phyloP scores from a whole-genome alignment of 2,888 invertebrate species.

The Lasioglossum zephyrum region DNA sequence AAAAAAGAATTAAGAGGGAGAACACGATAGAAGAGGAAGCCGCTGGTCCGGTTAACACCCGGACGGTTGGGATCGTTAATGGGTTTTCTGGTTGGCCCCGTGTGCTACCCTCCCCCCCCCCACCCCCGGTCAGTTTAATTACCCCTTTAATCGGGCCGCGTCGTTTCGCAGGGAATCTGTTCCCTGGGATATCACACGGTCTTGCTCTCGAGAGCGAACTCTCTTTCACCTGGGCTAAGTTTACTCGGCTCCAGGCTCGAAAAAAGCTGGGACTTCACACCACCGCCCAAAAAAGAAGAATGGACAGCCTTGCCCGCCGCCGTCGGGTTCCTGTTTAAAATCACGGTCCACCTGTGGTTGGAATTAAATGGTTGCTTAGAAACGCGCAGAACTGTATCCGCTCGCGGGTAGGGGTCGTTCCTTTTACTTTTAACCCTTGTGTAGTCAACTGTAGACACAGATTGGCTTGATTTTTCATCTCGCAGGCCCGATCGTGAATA shows the following conservation, averaged over 20 bases:
- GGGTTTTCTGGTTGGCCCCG: slow-evolving; percentile 23
- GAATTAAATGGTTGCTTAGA: neutral
- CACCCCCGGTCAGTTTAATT: slow-evolving; percentile 36
- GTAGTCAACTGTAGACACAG: no score
- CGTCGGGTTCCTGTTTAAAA: neutral
- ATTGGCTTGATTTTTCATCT: no score
- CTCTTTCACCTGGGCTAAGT: neutral
- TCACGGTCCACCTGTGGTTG: neutral
- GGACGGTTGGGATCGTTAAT: slow-evolving; percentile 19
- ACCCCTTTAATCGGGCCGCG: slow-evolving; percentile 15
- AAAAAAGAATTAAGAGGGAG: neutral
- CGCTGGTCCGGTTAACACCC: slow-evolving; percentile 12
- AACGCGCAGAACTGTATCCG: neutral
- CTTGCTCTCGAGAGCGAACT: neutral
- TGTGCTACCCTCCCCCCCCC: neutral
- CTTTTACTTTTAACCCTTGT: neutral
- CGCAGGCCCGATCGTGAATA: no score
- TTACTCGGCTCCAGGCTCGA: neutral
- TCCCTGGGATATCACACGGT: neutral
- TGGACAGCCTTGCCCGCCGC: neutral
- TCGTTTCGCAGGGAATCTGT: slow-evolving; percentile 5
- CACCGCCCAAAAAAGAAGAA: neutral
- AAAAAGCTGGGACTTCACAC: neutral
- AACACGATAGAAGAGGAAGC: neutral
- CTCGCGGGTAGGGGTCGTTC: no score